These are phyloP conservation scores for Cynaeus angustus DNA, from an alignment of 2,888 invertebrate species.

Conservation along the genomic window DNA sequence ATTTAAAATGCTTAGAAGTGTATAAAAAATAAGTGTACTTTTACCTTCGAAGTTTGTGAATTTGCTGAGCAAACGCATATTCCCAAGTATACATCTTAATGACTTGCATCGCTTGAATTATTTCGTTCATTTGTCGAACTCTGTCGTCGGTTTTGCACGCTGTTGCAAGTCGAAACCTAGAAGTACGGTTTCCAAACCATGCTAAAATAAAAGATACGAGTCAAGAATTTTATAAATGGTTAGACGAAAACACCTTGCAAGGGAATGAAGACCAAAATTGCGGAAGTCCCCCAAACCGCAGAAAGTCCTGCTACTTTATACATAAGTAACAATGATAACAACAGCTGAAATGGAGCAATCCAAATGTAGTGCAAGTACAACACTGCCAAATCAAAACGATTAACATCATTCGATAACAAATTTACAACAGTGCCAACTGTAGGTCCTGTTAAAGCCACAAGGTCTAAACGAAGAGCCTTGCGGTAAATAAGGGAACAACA, in stretches of 20 bases:
- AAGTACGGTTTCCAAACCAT: constrained; percentile 74
- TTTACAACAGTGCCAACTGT: constrained; percentile 88
- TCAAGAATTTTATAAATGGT: neutral
- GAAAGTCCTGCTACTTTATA: constrained; percentile 71
- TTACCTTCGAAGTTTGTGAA: constrained; percentile 75
- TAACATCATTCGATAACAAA: constrained; percentile 88
- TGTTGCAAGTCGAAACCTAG: constrained; percentile 74
- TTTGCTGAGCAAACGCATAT: constrained; percentile 82
- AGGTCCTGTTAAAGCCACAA: constrained; percentile 80
- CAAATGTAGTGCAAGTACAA: constrained; percentile 83
- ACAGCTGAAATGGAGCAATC: constrained; percentile 80
- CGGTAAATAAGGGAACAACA: constrained; percentile 83
- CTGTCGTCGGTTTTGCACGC: constrained; percentile 88
- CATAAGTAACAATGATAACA: constrained; percentile 76
- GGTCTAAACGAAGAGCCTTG: constrained; percentile 84
- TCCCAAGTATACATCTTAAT: constrained; percentile 98
- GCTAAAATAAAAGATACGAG: constrained; percentile 63
- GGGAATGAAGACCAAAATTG: constrained; percentile 77
- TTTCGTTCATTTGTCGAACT: constrained; percentile 90
- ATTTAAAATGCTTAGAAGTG: constrained; percentile 59
- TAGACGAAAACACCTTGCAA: constrained; percentile 71
- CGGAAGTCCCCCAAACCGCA: constrained; percentile 72
- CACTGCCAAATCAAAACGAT: constrained; percentile 80
- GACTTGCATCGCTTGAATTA: constrained; percentile 90
- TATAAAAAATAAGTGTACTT: neutral